Evolutionary conservation across 2,888 invertebrate genomes (phyloP), one percentile per base, ranked within the genome.

Genomic region (Heliconius erato): DNA sequence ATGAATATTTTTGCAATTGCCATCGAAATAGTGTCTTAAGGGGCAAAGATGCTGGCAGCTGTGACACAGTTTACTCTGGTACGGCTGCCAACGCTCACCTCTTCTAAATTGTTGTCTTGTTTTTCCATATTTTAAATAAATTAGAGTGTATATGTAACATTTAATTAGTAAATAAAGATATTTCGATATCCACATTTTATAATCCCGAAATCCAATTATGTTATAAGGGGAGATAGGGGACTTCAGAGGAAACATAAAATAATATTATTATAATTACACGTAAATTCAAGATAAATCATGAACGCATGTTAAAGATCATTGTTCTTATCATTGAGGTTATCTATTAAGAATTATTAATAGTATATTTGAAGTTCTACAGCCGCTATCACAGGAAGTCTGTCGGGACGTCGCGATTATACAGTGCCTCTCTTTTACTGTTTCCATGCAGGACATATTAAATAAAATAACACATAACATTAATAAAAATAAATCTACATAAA

Each of bases 361-460:
- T 59, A 63, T 63, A 5, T 76, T 63, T 63, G n/a, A n/a, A 16
- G 16, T 35, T 28, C 54, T 23, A 35, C 14, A 63, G n/a, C n/a
- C 76, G 35, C 76, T 76, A 76, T 76, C 76, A 40, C 76, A 23
- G 76, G 76, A 76, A 76, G 63, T 35, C 59, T 59, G 74, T 59
- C 74, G 32, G 35, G 74, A 49, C 35, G 74, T 35, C 74, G 63
- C 35, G n/a, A 59, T 63, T 6, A 7, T 71, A n/a, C 14, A 26
- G 44, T 44, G 44, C 5, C 26, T 35, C 19, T 71, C 9, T 71
- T 44, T 26, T n/a, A n/a, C n/a, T 71, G n/a, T 44, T 12, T 44
- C 71, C 44, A 3, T 44, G 14, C 26, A 71, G 40, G 14, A 71
- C 19, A 40, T 44, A 6, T 4, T 11, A 69, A 69, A 26, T 12